Evolutionary conservation across 2,888 invertebrate genomes (phyloP), one percentile per base, ranked within the genome.

Genomic region (Sarcophaga subvicina): DNA sequence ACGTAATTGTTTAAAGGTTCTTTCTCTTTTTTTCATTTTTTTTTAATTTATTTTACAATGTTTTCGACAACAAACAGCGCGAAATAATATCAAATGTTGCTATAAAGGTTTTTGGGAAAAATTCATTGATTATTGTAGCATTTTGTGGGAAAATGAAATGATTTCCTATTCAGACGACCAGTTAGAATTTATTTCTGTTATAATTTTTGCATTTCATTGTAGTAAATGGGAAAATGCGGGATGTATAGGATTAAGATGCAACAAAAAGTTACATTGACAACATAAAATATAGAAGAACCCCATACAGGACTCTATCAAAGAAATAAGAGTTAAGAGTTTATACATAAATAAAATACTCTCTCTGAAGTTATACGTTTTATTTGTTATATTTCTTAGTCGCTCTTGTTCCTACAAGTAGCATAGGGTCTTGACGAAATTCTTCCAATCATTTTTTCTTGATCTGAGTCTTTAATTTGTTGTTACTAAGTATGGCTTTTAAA

Each of bases 41-140:
- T 49, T 69, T 70, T 60, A 27, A 73, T 69, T 37, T 37, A 37
- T 37, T 37, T 37, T 37, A 37, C 62, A 70, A 64, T 47, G 75
- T 80, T 60, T 76, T 83, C 67, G 75, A 82, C 71, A 79, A 71
- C 79, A 73, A 81, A 82, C 75, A 22, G 85, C 78, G 70, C 63
- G 71, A 20, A 83, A 83, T 83, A 81, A 78, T 84, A 85, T 85
- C 81, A 59, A 82, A 82, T 80, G 64, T 59, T 84, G 54, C 67
- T 80, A 45, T 45, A 63, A 54, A 37, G 69, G 62, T 64, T 54
- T 80, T 84, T 67, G 62, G 60, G 71, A 80, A 77, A 85, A 85
- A 70, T 22, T 62, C 62, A 82, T 49, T 59, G 63, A 27, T 45
- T 54, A 59, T 8, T 37, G 37, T 37, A 37, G 37, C 37, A 37